Evolutionary conservation across 1,140 invertebrate genomes (phyloP), one percentile per base, ranked within the genome.

Genomic region (Aphaenogaster rudis): DNA sequence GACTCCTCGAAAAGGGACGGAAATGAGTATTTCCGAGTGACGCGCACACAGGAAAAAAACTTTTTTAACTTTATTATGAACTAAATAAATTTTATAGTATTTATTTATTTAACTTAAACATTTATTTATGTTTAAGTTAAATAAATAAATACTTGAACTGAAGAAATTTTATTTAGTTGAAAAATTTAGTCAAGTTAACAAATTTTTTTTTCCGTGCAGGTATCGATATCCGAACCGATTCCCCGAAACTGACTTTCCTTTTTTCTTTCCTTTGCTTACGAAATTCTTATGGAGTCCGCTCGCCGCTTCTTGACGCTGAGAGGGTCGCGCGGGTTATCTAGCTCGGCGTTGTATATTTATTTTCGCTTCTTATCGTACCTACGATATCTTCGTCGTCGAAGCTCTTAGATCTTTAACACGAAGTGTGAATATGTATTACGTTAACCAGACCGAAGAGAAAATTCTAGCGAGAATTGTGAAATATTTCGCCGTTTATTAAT

Each of bases 241-340:
- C 28, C 0, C 42, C 42, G 42, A 45, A 8, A 45, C 42, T 45
- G 42, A 45, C 8, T 45, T 45, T n/a, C n/a, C n/a, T n/a, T n/a
- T n/a, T n/a, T n/a, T 8, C 8, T 21, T 33, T 69, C 3, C 8
- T 57, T 67, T 3, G 3, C 8, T 81, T 67, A 67, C 11, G 66
- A 71, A 52, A 81, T 57, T 48, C 54, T 48, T 81, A n/a, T 42
- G 5, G 8, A 80, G n/a, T 1, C 13, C 5, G 15, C 15, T 39
- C 28, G n/a, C 4, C 17, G 61, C 13, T 52, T 66, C n/a, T 36
- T 57, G 21, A 81, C 78, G 39, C 39, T 42, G 28, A 80, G 63
- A 17, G 66, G 50, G 48, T 69, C 78, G n/a, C 28, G 11, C 9
- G 36, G 78, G 79, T 81, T 81, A 81, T 81, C 79, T 80, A 13